These are phyloP conservation scores for Crocodylus rhombifer DNA, from an alignment of 2,797 vertebrate genomes.

Conservation along the genomic window DNA sequence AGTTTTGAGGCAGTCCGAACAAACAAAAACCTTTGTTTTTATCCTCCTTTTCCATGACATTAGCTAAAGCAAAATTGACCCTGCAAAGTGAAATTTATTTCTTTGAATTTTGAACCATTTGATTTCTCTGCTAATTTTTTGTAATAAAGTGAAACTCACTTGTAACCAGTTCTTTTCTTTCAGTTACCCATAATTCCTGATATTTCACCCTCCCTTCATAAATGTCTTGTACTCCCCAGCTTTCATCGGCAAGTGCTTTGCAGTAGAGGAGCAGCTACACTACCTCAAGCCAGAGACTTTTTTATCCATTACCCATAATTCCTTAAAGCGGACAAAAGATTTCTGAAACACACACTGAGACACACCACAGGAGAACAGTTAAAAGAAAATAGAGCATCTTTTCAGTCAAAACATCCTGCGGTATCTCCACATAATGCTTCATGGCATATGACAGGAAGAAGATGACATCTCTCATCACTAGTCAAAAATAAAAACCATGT, in stretches of 20 bases:
- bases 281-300: slow-evolving; percentile 56
- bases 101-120: slow-evolving; percentile 5
- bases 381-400: slow-evolving; percentile 71
- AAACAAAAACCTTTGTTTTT: not conserved
- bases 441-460: slow-evolving; percentile 72
- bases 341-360: slow-evolving; percentile 68
- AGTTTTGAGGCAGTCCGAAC: not conserved
- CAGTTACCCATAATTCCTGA: not conserved
- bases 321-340: slow-evolving; percentile 70
- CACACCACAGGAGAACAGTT: slow-evolving; percentile 50
- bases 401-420: slow-evolving; percentile 61
- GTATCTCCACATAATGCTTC: slow-evolving; percentile 63
- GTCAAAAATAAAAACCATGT: slow-evolving; percentile 73
- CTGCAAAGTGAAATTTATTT: not conserved
- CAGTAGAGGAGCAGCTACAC: slow-evolving; percentile 27
- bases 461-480: slow-evolving; percentile 69
- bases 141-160: slow-evolving; percentile 1
- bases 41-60: not conserved
- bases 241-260: not conserved
- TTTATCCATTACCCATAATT: slow-evolving; percentile 63
- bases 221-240: not conserved
- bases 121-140: not conserved
- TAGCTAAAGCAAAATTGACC: not conserved
- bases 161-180: slow-evolving; percentile 22
- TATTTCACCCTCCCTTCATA: slow-evolving; percentile 28